Base-by-base conservation (phyloP, 2,888 invertebrate species). In the Cephus spinipes region DNA sequence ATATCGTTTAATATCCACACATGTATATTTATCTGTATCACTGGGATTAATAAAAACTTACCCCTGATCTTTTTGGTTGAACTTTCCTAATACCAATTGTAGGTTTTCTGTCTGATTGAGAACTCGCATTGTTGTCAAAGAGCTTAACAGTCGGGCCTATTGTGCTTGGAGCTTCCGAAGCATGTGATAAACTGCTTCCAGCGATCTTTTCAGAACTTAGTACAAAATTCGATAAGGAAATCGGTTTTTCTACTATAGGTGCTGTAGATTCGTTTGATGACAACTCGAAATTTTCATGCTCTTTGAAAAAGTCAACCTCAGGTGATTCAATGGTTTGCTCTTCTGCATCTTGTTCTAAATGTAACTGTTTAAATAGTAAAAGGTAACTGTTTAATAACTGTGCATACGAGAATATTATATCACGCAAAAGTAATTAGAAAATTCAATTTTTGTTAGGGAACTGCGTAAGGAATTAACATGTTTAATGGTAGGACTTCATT, bases 251-350 rank as follows among this genome's bases (percentile, higher is more conserved):
- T 40, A 34, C 81, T 1, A 9, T 36, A 84, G 84, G 84, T 83
- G 83, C 83, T 79, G n/a, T 78, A 77, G 83, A 81, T 77, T 86
- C 84, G 15, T 83, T 79, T 69, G 78, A 79, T 30, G 84, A 76
- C 40, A 81, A 36, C 69, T 89, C 87, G 76, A 91, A 90, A 80
- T 91, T 92, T 86, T 94, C 95, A 93, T 95, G 96, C 92, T 97
- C 96, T 79, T 96, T 95, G 93, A 98, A 98, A 93, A 98, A 99
- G 92, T 99, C 98, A 84, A 96, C 94, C 92, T 97, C 97, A 83
- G 94, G 94, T 88, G 95, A 94, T 86, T 96, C 96, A 86, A 92
- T 93, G 68, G 93, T 93, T 71, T 90, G 90, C 81, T 93, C 93
- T 85, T 95, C 95, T 75, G 91, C 91, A 31, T 93, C 92, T 31